These are phyloP conservation scores for Merluccius polli DNA, from an alignment of 2,797 vertebrate species.

Conservation along the genomic window DNA sequence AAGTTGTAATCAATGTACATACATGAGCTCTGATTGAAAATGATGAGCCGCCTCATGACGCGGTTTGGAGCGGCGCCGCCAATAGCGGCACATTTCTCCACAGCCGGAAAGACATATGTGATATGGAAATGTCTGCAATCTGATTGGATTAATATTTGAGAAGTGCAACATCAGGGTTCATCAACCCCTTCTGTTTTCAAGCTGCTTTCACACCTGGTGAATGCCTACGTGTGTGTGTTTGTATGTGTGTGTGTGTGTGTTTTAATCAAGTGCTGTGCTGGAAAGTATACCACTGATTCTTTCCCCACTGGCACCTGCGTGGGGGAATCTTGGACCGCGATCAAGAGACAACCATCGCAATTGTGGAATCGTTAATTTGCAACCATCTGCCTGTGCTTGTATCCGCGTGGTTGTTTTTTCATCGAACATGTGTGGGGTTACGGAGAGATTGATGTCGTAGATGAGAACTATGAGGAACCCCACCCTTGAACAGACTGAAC, in stretches of 20 bases:
- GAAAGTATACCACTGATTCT: conserved; percentile 56
- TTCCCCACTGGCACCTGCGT: conserved; percentile 39
- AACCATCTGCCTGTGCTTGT: conserved; percentile 57
- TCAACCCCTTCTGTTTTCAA: conserved; percentile 39
- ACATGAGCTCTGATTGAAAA: conserved; percentile 15
- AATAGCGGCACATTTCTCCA: conserved; percentile 1
- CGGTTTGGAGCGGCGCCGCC: background rate
- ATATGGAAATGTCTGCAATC: conserved; percentile 46
- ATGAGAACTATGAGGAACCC: background rate
- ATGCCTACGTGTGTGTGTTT: conserved; percentile 32
- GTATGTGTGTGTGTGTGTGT: conserved; percentile 32
- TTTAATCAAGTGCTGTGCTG: conserved; percentile 38
- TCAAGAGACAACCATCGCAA: conserved; percentile 48
- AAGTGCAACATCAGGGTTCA: conserved; percentile 40
- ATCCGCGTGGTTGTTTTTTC: background rate
- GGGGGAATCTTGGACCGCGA: conserved; percentile 49
- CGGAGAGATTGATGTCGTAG: background rate
- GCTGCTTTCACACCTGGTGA: conserved; percentile 50
- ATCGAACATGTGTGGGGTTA: background rate
- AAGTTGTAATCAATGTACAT: conserved; percentile 32
- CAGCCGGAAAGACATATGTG: conserved; percentile 2
- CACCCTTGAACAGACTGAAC: background rate
- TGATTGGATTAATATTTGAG: conserved; percentile 53
- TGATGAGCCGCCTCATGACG: background rate
- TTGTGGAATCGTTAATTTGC: conserved; percentile 33